phyloP scores from a whole-genome alignment of 2,113 vertebrate species.

The Dipodomys ordii region DNA sequence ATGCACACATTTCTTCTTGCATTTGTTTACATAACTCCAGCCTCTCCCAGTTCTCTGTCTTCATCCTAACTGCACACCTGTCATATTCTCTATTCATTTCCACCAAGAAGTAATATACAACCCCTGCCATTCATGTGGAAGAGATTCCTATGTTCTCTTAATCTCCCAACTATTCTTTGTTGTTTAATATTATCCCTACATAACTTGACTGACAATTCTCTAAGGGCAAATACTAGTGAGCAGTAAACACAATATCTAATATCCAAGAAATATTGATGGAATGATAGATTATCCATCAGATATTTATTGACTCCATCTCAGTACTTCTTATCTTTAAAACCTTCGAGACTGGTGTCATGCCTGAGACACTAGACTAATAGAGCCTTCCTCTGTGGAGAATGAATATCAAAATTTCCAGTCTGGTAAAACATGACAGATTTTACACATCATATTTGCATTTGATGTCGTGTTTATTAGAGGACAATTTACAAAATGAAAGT shows the following conservation, averaged over 20 bases:
- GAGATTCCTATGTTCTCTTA: neutral
- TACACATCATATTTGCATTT: neutral
- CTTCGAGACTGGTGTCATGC: too few species aligned
- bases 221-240: neutral
- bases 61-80: neutral
- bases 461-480: neutral
- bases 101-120: neutral
- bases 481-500: conserved; percentile 10
- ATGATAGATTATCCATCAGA: too few species aligned
- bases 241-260: neutral
- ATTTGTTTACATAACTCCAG: neutral
- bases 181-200: neutral
- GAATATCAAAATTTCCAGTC: neutral
- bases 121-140: neutral
- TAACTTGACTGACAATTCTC: neutral
- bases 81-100: neutral
- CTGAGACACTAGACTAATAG: neutral
- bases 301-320: neutral
- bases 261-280: neutral
- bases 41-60: neutral
- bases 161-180: neutral
- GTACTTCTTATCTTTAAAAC: neutral
- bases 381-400: neutral
- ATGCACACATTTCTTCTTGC: neutral
- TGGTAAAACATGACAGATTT: neutral